Conservation (phyloP, 2,797 vertebrate species). For the Octomys mimax region DNA sequence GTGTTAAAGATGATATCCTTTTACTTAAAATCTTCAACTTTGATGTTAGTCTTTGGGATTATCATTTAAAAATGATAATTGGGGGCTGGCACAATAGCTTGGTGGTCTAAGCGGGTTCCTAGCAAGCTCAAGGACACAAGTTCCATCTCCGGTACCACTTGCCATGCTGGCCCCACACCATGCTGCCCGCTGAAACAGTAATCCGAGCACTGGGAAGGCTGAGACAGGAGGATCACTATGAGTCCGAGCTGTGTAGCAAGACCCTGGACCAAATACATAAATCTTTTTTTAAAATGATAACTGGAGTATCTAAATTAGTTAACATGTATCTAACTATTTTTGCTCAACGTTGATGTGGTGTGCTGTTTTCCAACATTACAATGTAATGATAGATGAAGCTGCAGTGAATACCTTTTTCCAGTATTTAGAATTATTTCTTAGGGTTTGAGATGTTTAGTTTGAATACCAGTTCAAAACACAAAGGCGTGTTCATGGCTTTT, state of each 20-base stretch:
- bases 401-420: neutral
- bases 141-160: too few species aligned
- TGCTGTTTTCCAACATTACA: neutral
- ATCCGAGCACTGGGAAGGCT: too few species aligned
- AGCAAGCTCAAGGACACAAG: too few species aligned
- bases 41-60: neutral
- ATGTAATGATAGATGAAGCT: neutral
- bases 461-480: neutral
- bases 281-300: too few species aligned
- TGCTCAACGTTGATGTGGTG: neutral
- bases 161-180: too few species aligned
- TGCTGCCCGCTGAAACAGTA: too few species aligned
- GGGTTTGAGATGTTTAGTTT: neutral
- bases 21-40: constrained; percentile 36
- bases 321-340: neutral
- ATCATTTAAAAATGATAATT: neutral
- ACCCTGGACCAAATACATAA: too few species aligned
- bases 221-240: too few species aligned
- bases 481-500: neutral
- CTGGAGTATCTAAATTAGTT: neutral
- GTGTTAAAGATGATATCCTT: neutral
- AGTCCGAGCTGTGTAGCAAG: too few species aligned
- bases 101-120: too few species aligned
- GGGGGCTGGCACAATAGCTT: neutral
- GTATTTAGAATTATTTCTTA: constrained; percentile 29